phyloP scores from a whole-genome alignment of 1,140 invertebrate genomes.

The Polypedilum vanderplanki region DNA sequence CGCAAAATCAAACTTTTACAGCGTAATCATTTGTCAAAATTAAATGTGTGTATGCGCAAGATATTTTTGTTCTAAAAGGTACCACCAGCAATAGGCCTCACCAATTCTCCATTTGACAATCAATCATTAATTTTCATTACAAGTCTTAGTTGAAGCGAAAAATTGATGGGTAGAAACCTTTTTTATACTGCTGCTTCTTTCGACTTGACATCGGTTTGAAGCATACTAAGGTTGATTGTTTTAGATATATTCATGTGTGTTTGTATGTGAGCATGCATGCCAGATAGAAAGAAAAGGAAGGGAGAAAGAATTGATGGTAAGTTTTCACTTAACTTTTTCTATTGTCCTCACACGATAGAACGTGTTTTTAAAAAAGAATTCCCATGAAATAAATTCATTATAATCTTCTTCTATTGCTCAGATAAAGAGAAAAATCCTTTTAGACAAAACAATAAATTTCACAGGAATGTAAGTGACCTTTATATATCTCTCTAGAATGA shows the following conservation, averaged over 20 bases:
- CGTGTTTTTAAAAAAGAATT: conserved; percentile 15
- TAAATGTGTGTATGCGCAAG: conserved; percentile 5
- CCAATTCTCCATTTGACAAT: conserved; percentile 14
- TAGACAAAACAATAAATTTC: conserved; percentile 21
- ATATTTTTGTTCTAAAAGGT: neutral
- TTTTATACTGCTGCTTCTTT: neutral
- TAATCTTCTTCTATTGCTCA: conserved; percentile 10
- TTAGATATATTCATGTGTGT: too few relatives aligned
- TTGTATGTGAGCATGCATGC: too few relatives aligned
- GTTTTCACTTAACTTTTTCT: neutral
- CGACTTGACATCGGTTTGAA: neutral
- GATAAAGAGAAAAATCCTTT: conserved; percentile 9
- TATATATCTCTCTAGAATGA: neutral
- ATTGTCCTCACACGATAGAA: neutral
- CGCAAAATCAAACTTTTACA: neutral
- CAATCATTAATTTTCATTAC: conserved; percentile 28
- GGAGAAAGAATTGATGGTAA: too few relatives aligned
- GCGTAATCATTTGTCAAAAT: conserved; percentile 23
- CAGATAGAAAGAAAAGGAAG: too few relatives aligned
- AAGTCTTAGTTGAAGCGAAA: neutral
- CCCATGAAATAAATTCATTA: conserved; percentile 25
- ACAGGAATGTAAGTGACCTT: neutral
- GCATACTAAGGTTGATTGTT: too few relatives aligned
- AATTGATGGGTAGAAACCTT: conserved; percentile 25
- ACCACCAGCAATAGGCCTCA: neutral